Evolutionary conservation across 1,140 invertebrate species (phyloP), one percentile per base, ranked within the genome.

Genomic region (Apis dorsata): DNA sequence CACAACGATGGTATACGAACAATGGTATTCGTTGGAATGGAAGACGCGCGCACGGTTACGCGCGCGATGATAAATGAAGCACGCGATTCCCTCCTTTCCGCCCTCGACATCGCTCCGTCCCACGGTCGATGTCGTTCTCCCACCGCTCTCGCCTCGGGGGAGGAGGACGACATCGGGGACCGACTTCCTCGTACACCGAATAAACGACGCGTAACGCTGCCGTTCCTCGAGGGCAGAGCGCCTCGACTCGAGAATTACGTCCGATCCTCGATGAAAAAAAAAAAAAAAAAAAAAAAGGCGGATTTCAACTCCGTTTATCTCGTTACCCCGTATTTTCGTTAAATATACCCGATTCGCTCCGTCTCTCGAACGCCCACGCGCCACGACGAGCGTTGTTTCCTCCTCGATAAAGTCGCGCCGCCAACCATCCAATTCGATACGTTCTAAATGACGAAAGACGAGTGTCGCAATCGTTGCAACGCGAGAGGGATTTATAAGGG

Each of bases 121-220:
- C 59, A 19, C 82, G 81, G 55, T 69, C 70, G 60, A 85, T 79
- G 53, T 81, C 82, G 49, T 84, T 73, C 34, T 21, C 9, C 60
- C 57, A 65, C 24, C 19, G 19, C 8, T 17, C 57, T 55, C 7
- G 44, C 65, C 70, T 28, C 60, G 9, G 19, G 19, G 78, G 21
- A 49, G 71, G 71, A 70, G 34, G 2, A 44, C 34, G 71, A 13
- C 70, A 73, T 49, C 44, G 15, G 28, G 13, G 44, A 7, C 44
- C 3, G 4, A 44, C 34, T 44, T 83, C 53, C 28, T 87, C 49
- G 8, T 62, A 21, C 21, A 59, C 62, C 49, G 72, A n/a, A 78
- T 62, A 71, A 82, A 70, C 55, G 62, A 85, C 63, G 68, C 66
- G 65, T 79, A 83, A 71, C 68, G 66, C 21, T 17, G 28, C 78